Evolutionary conservation across 1,140 invertebrate genomes (phyloP).

Genomic region (Metaphire vulgaris): DNA sequence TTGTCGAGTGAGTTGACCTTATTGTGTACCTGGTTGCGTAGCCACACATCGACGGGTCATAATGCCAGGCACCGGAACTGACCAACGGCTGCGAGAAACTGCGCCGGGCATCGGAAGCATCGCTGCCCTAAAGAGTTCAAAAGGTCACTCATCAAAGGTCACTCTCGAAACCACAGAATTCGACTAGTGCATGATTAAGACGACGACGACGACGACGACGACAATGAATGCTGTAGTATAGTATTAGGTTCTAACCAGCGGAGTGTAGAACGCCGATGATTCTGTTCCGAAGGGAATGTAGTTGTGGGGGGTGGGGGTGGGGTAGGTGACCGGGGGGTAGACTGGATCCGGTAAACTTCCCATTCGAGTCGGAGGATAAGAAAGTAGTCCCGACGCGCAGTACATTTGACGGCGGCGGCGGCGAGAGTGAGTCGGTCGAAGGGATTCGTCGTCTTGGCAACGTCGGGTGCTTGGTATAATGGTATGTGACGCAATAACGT

Average conservation of each 20-base stretch:
- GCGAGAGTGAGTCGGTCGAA: too few species aligned
- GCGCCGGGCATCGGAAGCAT: background rate
- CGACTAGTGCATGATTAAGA: too few species aligned
- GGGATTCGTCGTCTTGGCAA: too few species aligned
- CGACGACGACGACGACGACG: background rate
- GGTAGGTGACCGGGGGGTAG: background rate
- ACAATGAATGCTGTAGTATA: too few species aligned
- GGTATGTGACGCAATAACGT: too few species aligned
- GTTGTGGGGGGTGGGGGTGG: conserved; percentile 12
- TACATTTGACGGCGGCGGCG: too few species aligned
- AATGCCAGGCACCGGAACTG: background rate
- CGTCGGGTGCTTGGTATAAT: too few species aligned
- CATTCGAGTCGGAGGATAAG: background rate
- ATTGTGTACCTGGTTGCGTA: conserved; percentile 13
- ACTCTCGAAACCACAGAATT: too few species aligned
- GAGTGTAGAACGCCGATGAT: conserved; percentile 26
- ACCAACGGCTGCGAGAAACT: background rate
- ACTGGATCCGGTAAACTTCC: conserved; percentile 12
- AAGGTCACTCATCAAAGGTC: too few species aligned
- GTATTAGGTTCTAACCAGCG: conserved; percentile 31
- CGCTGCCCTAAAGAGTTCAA: background rate
- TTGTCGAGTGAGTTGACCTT: too few species aligned
- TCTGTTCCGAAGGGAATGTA: conserved; percentile 29
- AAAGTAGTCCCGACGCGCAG: background rate
- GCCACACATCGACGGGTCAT: background rate